Evolutionary conservation across 2,888 invertebrate genomes (phyloP).

Genomic region (Caprella mutica): DNA sequence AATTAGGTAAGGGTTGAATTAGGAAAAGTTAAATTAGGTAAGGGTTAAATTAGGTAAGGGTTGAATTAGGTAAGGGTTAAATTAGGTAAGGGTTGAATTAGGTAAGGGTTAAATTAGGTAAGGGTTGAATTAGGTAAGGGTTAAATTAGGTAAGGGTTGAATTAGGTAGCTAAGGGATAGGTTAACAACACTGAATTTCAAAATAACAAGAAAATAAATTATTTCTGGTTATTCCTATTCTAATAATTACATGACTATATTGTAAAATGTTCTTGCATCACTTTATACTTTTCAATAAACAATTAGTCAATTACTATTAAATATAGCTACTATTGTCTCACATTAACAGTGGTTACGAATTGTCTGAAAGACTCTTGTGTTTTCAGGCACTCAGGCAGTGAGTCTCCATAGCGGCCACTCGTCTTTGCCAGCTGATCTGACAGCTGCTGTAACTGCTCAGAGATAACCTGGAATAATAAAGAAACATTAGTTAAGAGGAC

Average conservation of each 20-base stretch:
- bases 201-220: neutral
- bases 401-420: slow-evolving; percentile 59
- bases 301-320: neutral
- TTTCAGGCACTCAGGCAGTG: slow-evolving; percentile 55
- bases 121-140: too few relatives aligned
- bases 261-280: neutral
- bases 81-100: too few relatives aligned
- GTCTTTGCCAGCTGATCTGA: slow-evolving; percentile 52
- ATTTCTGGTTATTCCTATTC: neutral
- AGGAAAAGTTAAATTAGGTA: too few relatives aligned
- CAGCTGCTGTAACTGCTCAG: slow-evolving; percentile 57
- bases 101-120: too few relatives aligned
- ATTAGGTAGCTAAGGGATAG: too few relatives aligned
- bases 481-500: too few relatives aligned
- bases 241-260: neutral
- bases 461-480: slow-evolving; percentile 45
- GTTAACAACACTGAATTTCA: too few relatives aligned
- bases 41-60: too few relatives aligned
- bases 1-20: too few relatives aligned
- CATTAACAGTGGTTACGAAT: slow-evolving; percentile 66
- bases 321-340: slow-evolving; percentile 38
- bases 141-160: too few relatives aligned
- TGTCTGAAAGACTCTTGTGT: slow-evolving; percentile 59
- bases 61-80: too few relatives aligned
- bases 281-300: neutral